These are phyloP conservation scores for Telmatochromis bifrenatus DNA, from an alignment of 2,113 vertebrate species.

Conservation along the genomic window DNA sequence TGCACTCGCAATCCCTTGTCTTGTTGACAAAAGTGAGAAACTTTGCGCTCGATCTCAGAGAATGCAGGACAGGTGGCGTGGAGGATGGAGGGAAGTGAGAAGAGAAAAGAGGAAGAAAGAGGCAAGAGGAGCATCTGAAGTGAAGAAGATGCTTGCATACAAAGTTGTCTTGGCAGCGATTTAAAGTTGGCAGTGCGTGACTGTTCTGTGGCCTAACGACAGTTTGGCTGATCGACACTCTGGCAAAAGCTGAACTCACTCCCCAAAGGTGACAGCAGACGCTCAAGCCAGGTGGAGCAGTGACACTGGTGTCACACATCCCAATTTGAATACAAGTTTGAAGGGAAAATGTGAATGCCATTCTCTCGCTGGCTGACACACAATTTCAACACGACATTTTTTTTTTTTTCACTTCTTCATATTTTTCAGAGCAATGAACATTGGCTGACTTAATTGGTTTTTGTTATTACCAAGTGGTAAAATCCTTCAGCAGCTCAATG, in stretches of 20 bases:
- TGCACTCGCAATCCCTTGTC: constrained; percentile 1
- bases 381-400: background rate
- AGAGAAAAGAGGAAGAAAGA: background rate
- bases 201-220: constrained; percentile 14
- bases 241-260: constrained; percentile 21
- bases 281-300: constrained; percentile 39
- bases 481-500: background rate
- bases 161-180: constrained; percentile 25
- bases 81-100: constrained; percentile 34
- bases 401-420: background rate
- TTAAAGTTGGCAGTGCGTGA: constrained; percentile 22
- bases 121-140: background rate
- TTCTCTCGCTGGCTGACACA: background rate
- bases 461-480: background rate
- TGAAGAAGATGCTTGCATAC: constrained; percentile 16
- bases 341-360: background rate
- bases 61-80: constrained; percentile 45
- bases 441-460: background rate
- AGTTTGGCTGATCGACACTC: constrained; percentile 26
- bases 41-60: constrained; percentile 23
- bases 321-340: constrained; percentile 12
- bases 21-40: constrained; percentile 43
- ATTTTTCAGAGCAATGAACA: background rate
- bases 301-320: constrained; percentile 34
- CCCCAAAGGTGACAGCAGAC: constrained; percentile 47